Conservation (phyloP, 2,888 invertebrate species). For the Taenaris catops region DNA sequence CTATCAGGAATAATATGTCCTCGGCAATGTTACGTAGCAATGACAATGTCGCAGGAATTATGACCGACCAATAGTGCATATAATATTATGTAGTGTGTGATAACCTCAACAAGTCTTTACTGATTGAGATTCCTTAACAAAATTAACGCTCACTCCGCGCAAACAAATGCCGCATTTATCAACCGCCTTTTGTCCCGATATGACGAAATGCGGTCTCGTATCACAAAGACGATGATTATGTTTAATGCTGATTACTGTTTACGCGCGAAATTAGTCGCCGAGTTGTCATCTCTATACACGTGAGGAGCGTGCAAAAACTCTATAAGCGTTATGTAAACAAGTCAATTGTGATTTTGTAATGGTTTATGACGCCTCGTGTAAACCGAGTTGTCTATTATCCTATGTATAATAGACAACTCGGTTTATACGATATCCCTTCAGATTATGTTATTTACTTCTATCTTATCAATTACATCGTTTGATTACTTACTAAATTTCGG, state of each 20-base stretch:
- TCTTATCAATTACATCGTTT: no score
- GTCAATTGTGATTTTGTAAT: slow-evolving; percentile 57
- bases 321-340: slow-evolving; percentile 42
- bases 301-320: slow-evolving; percentile 30
- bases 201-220: slow-evolving; percentile 74
- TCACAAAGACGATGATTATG: slow-evolving; percentile 65
- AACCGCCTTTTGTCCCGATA: slow-evolving; percentile 69
- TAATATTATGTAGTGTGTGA: background rate
- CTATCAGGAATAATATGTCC: no score
- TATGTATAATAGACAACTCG: slow-evolving; percentile 1
- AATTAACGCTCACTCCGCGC: slow-evolving; percentile 73
- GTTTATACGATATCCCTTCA: no score
- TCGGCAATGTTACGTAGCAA: background rate
- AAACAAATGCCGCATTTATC: slow-evolving; percentile 63
- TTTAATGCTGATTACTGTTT: slow-evolving; percentile 67
- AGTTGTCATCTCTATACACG: slow-evolving; percentile 37
- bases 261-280: slow-evolving; percentile 54
- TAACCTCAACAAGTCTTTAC: slow-evolving; percentile 49
- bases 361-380: slow-evolving; percentile 52
- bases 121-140: slow-evolving; percentile 77
- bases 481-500: no score
- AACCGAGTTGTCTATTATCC: no score
- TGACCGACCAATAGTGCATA: background rate
- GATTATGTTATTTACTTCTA: no score
- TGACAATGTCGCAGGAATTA: no score